These are phyloP conservation scores for Tenthredo scrophulariae DNA, from an alignment of 2,888 invertebrate genomes.

Conservation along the genomic window DNA sequence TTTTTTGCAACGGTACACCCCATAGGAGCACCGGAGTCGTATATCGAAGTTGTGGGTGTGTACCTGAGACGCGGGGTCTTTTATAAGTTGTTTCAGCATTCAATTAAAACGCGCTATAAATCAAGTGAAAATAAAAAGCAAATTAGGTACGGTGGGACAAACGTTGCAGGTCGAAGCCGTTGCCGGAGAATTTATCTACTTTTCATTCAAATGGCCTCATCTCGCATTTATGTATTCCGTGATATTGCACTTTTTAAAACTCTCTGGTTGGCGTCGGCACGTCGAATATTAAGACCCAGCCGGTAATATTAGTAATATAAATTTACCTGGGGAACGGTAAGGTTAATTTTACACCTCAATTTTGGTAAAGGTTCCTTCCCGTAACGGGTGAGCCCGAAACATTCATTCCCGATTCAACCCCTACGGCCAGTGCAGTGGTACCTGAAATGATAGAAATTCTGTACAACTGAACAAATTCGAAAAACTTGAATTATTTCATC, in stretches of 20 bases:
- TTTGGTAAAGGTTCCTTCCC: neutral
- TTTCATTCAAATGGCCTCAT: slow-evolving; percentile 76
- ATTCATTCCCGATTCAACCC: too few species aligned
- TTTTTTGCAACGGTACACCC: neutral
- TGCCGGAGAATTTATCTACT: slow-evolving; percentile 74
- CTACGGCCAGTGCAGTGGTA: too few species aligned
- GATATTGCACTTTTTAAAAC: slow-evolving; percentile 75
- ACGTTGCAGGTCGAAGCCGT: slow-evolving; percentile 55
- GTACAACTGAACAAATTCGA: too few species aligned
- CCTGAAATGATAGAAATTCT: too few species aligned
- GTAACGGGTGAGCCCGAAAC: neutral
- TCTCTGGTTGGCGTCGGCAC: slow-evolving; percentile 59
- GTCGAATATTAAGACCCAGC: slow-evolving; percentile 72
- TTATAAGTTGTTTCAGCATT: slow-evolving; percentile 34
- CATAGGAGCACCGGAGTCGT: neutral
- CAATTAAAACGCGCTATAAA: slow-evolving; percentile 48
- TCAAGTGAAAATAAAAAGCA: slow-evolving; percentile 53
- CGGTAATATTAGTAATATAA: slow-evolving; percentile 74
- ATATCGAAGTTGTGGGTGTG: neutral
- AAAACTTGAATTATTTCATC: slow-evolving; percentile 14
- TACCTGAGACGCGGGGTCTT: neutral
- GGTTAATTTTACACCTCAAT: slow-evolving; percentile 46
- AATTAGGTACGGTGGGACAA: slow-evolving; percentile 54
- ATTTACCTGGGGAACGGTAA: slow-evolving; percentile 64
- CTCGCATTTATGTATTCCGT: slow-evolving; percentile 76